These are phyloP conservation scores for Calosoma granatense DNA, from an alignment of 1,140 invertebrate genomes.

Conservation along the genomic window DNA sequence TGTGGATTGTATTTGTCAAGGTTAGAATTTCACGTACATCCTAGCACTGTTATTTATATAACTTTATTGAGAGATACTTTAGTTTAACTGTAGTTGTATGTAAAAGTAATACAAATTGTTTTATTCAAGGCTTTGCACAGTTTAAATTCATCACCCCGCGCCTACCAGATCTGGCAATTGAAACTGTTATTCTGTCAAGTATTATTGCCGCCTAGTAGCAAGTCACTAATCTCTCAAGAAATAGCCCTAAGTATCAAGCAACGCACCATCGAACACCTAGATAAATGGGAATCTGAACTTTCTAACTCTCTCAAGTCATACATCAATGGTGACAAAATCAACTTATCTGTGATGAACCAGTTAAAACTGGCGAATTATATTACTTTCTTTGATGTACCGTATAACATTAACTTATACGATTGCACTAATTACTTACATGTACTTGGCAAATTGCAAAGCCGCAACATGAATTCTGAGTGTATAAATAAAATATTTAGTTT, in stretches of 20 bases:
- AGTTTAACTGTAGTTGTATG: too few species aligned
- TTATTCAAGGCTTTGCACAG: slow-evolving; percentile 36
- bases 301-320: slow-evolving; percentile 38
- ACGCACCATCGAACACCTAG: slow-evolving; percentile 39
- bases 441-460: neutral
- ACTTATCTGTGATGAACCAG: slow-evolving; percentile 27
- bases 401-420: slow-evolving; percentile 13
- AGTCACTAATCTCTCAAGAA: slow-evolving; percentile 36
- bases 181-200: slow-evolving; percentile 47
- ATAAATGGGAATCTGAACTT: slow-evolving; percentile 43
- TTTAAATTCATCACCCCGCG: slow-evolving; percentile 36
- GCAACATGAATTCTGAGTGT: neutral
- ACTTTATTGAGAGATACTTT: too few species aligned
- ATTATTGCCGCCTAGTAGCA: slow-evolving; percentile 23
- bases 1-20: slow-evolving; percentile 61
- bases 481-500: slow-evolving; percentile 1
- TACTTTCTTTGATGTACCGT: slow-evolving; percentile 49
- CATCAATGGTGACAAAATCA: slow-evolving; percentile 29
- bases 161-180: slow-evolving; percentile 53
- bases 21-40: slow-evolving; percentile 34
- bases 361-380: slow-evolving; percentile 44
- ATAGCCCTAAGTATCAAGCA: slow-evolving; percentile 46
- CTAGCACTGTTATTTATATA: slow-evolving; percentile 11
- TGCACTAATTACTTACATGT: neutral
- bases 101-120: slow-evolving; percentile 16